phyloP scores from a whole-genome alignment of 2,113 vertebrate species.

The Eleginops maclovinus region DNA sequence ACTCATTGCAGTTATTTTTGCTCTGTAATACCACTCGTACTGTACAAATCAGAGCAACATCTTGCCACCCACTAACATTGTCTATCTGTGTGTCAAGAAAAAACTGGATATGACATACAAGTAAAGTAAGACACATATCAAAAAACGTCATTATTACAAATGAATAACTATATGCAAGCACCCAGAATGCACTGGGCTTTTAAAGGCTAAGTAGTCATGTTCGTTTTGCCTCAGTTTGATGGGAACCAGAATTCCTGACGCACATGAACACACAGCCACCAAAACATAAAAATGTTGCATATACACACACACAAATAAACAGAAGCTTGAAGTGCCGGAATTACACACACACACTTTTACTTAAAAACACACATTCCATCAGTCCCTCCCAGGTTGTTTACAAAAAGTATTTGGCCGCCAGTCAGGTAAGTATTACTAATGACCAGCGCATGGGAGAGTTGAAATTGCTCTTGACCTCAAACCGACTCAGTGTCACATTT shows the following conservation, averaged over 20 bases:
- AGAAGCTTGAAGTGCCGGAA: background rate
- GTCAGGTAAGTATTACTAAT: conserved; percentile 40
- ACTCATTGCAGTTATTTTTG: background rate
- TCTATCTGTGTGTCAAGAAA: background rate
- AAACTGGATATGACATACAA: background rate
- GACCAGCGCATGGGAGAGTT: conserved; percentile 43
- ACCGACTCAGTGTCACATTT: background rate
- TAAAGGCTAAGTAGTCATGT: background rate
- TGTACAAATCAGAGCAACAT: conserved; percentile 5
- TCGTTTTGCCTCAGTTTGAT: conserved; percentile 22
- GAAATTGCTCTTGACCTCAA: conserved; percentile 36
- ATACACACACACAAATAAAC: conserved; percentile 19
- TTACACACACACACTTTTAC: conserved; percentile 5
- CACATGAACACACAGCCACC: background rate
- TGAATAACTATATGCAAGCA: background rate
- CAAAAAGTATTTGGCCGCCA: conserved; percentile 22
- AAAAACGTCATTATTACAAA: background rate
- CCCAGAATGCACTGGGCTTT: background rate
- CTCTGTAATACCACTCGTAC: background rate
- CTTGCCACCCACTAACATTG: background rate
- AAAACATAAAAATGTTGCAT: background rate
- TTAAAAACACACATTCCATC: conserved; percentile 29
- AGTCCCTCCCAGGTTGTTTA: conserved; percentile 36
- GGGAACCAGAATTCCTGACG: conserved; percentile 6
- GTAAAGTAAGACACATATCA: background rate